Conservation (phyloP, 2,797 vertebrate species). For the Amblyraja radiata region DNA sequence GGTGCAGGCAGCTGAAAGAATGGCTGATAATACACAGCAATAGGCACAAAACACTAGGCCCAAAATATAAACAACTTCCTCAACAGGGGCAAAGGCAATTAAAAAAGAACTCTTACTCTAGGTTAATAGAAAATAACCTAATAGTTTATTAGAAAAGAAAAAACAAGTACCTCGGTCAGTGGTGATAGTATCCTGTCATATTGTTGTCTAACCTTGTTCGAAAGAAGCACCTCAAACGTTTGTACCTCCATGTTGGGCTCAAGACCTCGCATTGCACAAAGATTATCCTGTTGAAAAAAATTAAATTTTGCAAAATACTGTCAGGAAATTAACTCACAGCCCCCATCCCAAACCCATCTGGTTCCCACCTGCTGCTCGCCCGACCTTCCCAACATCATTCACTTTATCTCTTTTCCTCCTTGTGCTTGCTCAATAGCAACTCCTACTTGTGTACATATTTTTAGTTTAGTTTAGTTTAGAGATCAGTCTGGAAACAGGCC, state of each 20-base stretch:
- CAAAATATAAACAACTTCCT: not conserved
- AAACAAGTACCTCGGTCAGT: conserved; percentile 42
- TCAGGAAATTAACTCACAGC: not conserved
- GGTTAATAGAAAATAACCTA: not conserved
- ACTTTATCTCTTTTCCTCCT: not conserved
- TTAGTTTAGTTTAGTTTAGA: too few relatives aligned
- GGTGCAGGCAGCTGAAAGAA: not conserved
- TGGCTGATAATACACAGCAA: not conserved
- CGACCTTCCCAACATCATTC: not conserved
- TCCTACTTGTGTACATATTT: not conserved
- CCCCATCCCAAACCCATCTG: not conserved
- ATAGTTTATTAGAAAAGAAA: not conserved
- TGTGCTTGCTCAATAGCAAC: not conserved
- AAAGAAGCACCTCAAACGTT: conserved; percentile 49
- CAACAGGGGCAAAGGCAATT: not conserved
- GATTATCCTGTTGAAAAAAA: conserved; percentile 45
- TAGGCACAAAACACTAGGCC: not conserved
- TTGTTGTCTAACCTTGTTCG: conserved; percentile 41
- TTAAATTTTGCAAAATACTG: not conserved
- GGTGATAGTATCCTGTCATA: conserved; percentile 47
- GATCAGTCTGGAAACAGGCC: too few relatives aligned
- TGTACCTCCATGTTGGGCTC: conserved; percentile 47
- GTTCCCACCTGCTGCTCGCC: not conserved
- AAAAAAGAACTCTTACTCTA: not conserved
- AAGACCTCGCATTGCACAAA: conserved; percentile 48